Base-by-base conservation (phyloP, 2,113 vertebrate species). In the Xenus cinereus region DNA sequence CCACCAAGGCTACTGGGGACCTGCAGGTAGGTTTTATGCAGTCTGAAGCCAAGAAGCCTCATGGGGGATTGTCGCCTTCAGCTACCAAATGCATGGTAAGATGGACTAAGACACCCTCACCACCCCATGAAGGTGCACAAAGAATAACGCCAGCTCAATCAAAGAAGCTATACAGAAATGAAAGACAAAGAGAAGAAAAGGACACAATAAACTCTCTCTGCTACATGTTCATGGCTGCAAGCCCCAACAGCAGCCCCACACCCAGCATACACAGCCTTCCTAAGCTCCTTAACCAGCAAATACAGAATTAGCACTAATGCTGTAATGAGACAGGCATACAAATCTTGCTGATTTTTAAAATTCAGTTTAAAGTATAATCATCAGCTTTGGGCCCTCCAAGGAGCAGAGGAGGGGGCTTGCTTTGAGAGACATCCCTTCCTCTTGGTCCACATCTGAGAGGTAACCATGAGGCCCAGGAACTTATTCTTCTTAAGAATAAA, bases 101-200 rank as follows among this genome's bases (percentile, higher is more conserved):
- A 51, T 35, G 50, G 54, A 39, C 35, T 51, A 62, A 5, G 60
- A 84, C 54, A 15, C 35, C 19, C 9, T 87, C 43, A 35, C 14
- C 4, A 3, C 10, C 21, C 56, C 26, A 46, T 0, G 0, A 24
- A 16, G 9, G 6, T 19, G 26, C 41, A 66, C 35, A 10, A 41
- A 28, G 30, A 83, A 20, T 59, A 69, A 77, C 2, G 2, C 22
- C 27, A 75, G 24, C 21, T 63, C 46, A 43, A 18, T 59, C 30
- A 54, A 39, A 69, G 18, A 35, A 60, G 14, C 8, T 48, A 20
- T 17, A 19, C 3, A 54, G 75, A 48, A 66, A 74, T 35, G 19
- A 51, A 68, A 84, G 56, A 43, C n/a, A 39, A 60, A 62, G 28
- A 72, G 32, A 18, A 92, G 24, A 56, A 63, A 56, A 73, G 35